Conservation (phyloP, 2,113 vertebrate genomes). For the Octodon degus region DNA sequence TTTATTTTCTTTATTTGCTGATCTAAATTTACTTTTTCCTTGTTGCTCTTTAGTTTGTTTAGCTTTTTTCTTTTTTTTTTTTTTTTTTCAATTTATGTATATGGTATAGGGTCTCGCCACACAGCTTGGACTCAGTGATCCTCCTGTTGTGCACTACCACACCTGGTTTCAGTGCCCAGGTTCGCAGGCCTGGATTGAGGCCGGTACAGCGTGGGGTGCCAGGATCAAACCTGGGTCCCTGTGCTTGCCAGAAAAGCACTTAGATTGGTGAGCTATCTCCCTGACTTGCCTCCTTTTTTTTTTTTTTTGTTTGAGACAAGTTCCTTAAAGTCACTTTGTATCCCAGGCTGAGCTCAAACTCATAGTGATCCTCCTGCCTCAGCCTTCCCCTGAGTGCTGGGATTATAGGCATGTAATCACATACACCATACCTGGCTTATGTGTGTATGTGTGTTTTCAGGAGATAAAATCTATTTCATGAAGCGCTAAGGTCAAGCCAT, state of each 20-base stretch:
- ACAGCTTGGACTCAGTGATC: too few species aligned
- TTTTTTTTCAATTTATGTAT: not conserved
- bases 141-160: too few species aligned
- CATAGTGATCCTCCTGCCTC: not conserved
- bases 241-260: too few species aligned
- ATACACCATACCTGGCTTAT: not conserved
- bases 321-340: not conserved
- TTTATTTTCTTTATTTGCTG: slow-evolving; percentile 1
- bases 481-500: slow-evolving; percentile 4
- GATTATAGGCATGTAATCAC: not conserved
- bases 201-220: too few species aligned
- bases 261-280: too few species aligned
- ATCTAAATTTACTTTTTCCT: not conserved
- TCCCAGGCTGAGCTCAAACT: too few species aligned
- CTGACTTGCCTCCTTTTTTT: not conserved
- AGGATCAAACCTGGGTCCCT: too few species aligned
- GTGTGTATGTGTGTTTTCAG: not conserved
- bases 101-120: not conserved
- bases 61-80: not conserved
- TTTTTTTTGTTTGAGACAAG: not conserved
- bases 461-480: slow-evolving; percentile 48
- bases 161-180: too few species aligned
- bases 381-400: not conserved
- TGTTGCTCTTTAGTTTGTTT: not conserved
- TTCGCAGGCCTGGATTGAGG: too few species aligned